Conservation (phyloP, 1,140 invertebrate genomes). For the Theocolax elegans region DNA sequence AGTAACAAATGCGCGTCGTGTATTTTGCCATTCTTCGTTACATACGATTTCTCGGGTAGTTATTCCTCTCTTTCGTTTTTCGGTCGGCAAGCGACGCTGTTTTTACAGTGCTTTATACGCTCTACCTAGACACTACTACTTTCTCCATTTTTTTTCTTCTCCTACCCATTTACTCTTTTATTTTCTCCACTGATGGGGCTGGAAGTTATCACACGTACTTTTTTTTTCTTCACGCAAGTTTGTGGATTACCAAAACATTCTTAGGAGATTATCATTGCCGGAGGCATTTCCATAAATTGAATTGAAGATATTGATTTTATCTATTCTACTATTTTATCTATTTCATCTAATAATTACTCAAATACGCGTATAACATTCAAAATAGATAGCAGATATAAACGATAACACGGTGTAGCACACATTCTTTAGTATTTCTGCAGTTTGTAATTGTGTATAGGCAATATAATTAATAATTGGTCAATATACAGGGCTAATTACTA, state of each 20-base stretch:
- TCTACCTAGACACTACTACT: not conserved
- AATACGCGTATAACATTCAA: no score
- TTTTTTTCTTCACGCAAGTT: not conserved
- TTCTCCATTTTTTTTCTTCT: not conserved
- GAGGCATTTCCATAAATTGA: no score
- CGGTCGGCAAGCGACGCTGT: not conserved
- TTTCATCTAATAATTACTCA: no score
- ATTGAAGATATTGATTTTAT: no score
- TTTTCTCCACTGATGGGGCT: not conserved
- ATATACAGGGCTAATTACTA: no score
- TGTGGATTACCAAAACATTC: not conserved
- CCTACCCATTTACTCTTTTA: not conserved
- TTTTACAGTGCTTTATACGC: constrained; percentile 14
- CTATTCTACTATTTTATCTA: no score
- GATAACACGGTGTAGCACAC: no score
- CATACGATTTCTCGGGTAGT: not conserved
- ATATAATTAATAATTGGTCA: no score
- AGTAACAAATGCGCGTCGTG: constrained; percentile 12
- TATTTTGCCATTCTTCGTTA: constrained; percentile 19
- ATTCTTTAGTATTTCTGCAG: no score
- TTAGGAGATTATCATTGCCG: no score
- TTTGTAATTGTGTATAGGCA: no score
- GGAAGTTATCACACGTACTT: not conserved
- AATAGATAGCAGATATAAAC: no score
- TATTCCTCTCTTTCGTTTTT: not conserved